Conservation (phyloP, 2,888 invertebrate species). For the Protonemura montana region DNA sequence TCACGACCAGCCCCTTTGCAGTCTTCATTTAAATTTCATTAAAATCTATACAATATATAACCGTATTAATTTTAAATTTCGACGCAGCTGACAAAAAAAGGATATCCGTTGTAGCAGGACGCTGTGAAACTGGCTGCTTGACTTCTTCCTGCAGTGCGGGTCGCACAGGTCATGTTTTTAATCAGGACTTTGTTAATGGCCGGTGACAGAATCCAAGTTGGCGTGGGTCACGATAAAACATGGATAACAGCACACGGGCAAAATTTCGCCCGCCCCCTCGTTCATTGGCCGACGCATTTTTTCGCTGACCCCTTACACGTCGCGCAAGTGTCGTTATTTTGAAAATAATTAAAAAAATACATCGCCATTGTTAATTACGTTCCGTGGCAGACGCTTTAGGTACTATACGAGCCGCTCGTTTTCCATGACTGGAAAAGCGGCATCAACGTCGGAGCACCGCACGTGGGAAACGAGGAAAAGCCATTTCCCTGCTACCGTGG, state of each 20-base stretch:
- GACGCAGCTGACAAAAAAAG: background rate
- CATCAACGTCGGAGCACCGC: background rate
- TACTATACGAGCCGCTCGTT: background rate
- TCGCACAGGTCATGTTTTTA: background rate
- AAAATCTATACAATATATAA: background rate
- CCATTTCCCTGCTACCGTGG: background rate
- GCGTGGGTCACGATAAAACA: background rate
- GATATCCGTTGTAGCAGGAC: background rate
- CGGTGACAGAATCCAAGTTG: background rate
- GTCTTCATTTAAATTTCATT: background rate
- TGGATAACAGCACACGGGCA: background rate
- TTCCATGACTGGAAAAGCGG: background rate
- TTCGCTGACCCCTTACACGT: background rate
- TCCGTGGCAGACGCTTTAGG: too few species aligned
- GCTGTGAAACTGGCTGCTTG: background rate
- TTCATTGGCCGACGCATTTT: background rate
- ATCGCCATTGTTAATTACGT: too few species aligned
- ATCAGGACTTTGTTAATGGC: too few species aligned
- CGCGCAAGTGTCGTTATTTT: background rate
- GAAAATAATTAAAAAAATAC: too few species aligned
- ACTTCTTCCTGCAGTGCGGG: too few species aligned
- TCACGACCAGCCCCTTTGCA: background rate
- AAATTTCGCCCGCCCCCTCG: background rate
- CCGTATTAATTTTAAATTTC: background rate
- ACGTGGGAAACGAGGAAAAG: background rate